Evolutionary conservation across 2,113 vertebrate genomes (phyloP), one percentile per base, ranked within the genome.

Genomic region (Myodes glareolus): DNA sequence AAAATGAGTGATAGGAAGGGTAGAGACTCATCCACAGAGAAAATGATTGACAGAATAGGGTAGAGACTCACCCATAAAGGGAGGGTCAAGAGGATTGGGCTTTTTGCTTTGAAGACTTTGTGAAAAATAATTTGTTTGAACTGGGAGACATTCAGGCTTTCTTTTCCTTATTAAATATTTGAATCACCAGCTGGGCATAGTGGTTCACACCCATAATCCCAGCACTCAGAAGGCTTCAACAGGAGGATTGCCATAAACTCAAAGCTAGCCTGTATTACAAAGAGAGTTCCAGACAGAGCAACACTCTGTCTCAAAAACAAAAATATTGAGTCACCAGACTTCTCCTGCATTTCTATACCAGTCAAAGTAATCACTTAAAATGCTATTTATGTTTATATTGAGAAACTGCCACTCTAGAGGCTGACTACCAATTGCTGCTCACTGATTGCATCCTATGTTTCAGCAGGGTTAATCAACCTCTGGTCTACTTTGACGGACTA

Each of bases 61-160:
- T 3, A 80, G 70, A 92, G 19, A 55, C 45, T 52, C 77, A 85
- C 65, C 70, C 87, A 70, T 80, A 95, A 88, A 75, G 19, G 23
- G 45, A 96, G 75, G 78, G 73, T 9, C 13, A 70, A 29, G 73
- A 6, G 0, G 58, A 61, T 58, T 80, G 50, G 61, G 50, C 33
- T 77, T 91, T 47, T 47, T 77, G 12, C n/a, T 94, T 42, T 76
- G 27, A 45, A 90, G 55, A 25, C 21, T 55, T 55, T 88, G n/a
- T 76, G 31, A 88, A 65, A 47, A 85, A 94, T 58, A 89, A 86
- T 68, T 61, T 87, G 87, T 95, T 91, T 55, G 70, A 92, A 97
- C 42, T 45, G 33, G 21, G 68, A 94, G 68, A 89, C 39, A 92
- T 11, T 65, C 5, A 72, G 27, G 70, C 27, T 94, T 70, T 73